Evolutionary conservation across 2,797 vertebrate species (phyloP).

Genomic region (Pogonophryne albipinna): DNA sequence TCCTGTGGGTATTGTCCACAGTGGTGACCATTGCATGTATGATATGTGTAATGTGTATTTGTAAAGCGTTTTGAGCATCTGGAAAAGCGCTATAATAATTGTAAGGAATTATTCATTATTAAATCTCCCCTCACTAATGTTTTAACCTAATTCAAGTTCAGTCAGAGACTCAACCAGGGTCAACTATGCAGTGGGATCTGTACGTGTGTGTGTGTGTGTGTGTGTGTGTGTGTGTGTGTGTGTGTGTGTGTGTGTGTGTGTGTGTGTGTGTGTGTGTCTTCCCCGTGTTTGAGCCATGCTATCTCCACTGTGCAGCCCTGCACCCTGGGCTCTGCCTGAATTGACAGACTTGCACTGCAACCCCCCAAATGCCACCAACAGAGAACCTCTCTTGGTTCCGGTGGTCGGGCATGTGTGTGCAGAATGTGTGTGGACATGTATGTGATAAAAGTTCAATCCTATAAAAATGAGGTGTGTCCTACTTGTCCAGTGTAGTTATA

Average conservation of each 20-base stretch:
- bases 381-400: conserved; percentile 27
- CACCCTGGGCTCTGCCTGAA: conserved; percentile 50
- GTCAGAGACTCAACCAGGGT: conserved; percentile 36
- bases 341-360: conserved; percentile 55
- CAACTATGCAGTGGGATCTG: conserved; percentile 24
- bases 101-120: too few relatives aligned
- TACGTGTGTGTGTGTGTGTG: not conserved
- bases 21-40: too few relatives aligned
- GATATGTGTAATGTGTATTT: too few relatives aligned
- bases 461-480: too few relatives aligned
- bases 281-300: conserved; percentile 21
- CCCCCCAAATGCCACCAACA: conserved; percentile 38
- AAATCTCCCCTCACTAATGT: conserved; percentile 11
- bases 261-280: conserved; percentile 5
- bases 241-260: conserved; percentile 9
- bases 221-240: not conserved
- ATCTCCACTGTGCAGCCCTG: conserved; percentile 69
- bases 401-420: conserved; percentile 21
- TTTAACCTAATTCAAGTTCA: conserved; percentile 35
- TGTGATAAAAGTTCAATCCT: not conserved
- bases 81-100: too few relatives aligned
- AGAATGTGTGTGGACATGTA: not conserved
- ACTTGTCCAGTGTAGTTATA: too few relatives aligned
- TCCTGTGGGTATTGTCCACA: too few relatives aligned
- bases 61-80: too few relatives aligned